Evolutionary conservation across 2,888 invertebrate species (phyloP), one percentile per base, ranked within the genome.

Genomic region (Dermolepida albohirtum): DNA sequence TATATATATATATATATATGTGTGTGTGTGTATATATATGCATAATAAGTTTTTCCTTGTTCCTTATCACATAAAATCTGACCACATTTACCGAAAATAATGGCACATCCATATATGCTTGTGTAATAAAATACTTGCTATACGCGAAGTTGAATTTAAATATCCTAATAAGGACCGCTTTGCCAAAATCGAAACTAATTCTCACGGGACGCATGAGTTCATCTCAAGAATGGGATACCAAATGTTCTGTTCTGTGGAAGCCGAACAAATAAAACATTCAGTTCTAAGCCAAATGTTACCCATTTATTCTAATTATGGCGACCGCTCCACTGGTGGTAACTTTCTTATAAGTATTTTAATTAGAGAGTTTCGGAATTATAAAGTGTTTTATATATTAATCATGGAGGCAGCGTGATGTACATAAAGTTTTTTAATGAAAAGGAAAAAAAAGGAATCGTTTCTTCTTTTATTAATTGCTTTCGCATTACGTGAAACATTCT

Each of bases 101-200:
- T 7, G 34, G 34, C 10, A 34, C 6, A 1, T 34, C 10, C 10
- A 6, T 34, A 1, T 34, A 34, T 8, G 6, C 1, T 10, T 7
- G 34, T 7, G 8, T 8, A 34, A 34, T 34, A 34, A 34, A 34
- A 10, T 34, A 34, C 10, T 34, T 34, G 6, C 34, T 16, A 62
- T 47, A 47, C 39, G 44, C 16, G 17, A 12, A 14, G 47, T 8
- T 5, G 47, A 62, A 62, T 47, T 62, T 62, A 62, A 62, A 62
- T 62, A 59, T 34, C 17, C 47, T n/a, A 59, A 59, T 39, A 62
- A 29, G 47, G 12, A 14, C 49, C 47, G 16, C 47, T 16, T 62
- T 34, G 47, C 59, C 59, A 63, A 67, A 69, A 64, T 64, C 67
- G 51, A 44, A 41, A 22, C 47, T 70, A 70, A 67, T 67, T 64